These are phyloP conservation scores for Ambastaia sidthimunki DNA, from an alignment of 2,797 vertebrate genomes.

Conservation along the genomic window DNA sequence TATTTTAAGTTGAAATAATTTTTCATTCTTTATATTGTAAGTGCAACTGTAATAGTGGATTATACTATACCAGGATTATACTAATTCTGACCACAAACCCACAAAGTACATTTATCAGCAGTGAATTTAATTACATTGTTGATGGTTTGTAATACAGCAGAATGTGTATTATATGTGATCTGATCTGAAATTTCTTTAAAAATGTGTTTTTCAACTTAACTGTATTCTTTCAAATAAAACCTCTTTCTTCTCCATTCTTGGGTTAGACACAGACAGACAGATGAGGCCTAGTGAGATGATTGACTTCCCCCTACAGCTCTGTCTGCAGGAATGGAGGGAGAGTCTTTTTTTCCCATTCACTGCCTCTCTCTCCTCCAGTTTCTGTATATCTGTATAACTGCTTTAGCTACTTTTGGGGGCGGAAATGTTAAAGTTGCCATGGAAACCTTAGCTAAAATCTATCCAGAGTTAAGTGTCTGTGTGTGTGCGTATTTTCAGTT, in stretches of 20 bases:
- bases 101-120: background rate
- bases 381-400: conserved; percentile 29
- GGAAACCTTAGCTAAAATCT: conserved; percentile 74
- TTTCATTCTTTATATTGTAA: background rate
- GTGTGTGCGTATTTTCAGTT: background rate
- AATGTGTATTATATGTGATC: background rate
- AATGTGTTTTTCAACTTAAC: conserved; percentile 12
- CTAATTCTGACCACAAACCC: background rate
- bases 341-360: conserved; percentile 23
- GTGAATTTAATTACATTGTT: background rate
- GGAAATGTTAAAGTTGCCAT: conserved; percentile 74
- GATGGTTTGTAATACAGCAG: background rate
- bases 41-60: background rate
- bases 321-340: conserved; percentile 47
- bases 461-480: conserved; percentile 38
- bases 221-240: background rate
- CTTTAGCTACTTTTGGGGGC: conserved; percentile 42
- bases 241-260: background rate
- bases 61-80: too few species aligned
- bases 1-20: background rate
- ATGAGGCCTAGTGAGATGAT: conserved; percentile 52
- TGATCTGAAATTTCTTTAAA: background rate
- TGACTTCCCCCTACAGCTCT: conserved; percentile 50
- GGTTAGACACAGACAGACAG: conserved; percentile 27
- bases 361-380: conserved; percentile 7